Base-by-base conservation (phyloP, 2,797 vertebrate species). In the Pristis pectinata region DNA sequence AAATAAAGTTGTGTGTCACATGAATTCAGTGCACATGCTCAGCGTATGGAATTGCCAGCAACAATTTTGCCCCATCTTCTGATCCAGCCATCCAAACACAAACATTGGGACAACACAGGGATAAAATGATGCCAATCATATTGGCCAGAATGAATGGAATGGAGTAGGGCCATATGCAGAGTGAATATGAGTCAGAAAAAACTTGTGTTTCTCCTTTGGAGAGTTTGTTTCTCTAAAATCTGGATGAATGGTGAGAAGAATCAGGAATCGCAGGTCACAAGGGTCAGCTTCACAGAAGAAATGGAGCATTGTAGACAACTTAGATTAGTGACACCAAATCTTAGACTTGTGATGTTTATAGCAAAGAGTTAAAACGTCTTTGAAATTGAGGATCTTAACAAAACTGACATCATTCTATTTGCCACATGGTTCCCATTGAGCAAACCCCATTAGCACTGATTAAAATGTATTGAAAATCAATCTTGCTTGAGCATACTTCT, bases 391-490 rank as follows among this genome's bases (percentile, higher is more conserved):
- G 41, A 41, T 80, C 61, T 67, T 64, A 53, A 93, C 27, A 41
- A 72, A 27, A 34, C 41, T 30, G 37, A 49, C 64, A 49, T 72
- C 91, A 41, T 72, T 74, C 92, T 27, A 24, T 93, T 93, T 93
- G 67, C 11, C 92, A 74, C 1, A 37, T 72, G 41, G 30, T 49
- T 70, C 37, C 22, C 2, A 72, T 1, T 8, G 41, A 49, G 41
- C 1, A 49, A 72, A 93, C 67, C 37, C n/a, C 41, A 74, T 93
- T 93, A 74, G 41, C 8, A 17, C 92, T 72, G 67, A 93, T 93
- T 74, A 74, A 93, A 93, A 93, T 74, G 37, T 93, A 70, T 49
- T 34, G 44, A 41, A 74, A 74, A 93, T 93, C 41, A 72, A 93
- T 93, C 15, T 41, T 72, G 41, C 70, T 44, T 72, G 24, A 53